Percentiles rank a stretch among this genome's conserved stretches.
phyloP scores from a whole-genome alignment of 2,888 invertebrate species.

The Drosophila antonietae region DNA sequence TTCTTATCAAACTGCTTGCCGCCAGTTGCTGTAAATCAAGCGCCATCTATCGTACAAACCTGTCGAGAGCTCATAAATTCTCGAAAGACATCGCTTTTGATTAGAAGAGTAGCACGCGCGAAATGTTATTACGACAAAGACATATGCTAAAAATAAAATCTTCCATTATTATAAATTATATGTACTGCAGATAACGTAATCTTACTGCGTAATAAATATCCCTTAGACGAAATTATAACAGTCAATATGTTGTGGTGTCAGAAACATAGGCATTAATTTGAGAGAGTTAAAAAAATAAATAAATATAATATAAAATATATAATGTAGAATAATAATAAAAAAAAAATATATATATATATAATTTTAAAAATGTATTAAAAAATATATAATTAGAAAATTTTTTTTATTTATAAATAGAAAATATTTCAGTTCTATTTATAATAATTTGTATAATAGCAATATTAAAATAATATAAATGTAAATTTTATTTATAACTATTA shows the following conservation, averaged over 20 bases:
- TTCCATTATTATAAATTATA: neutral
- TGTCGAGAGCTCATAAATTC: constrained; percentile 2
- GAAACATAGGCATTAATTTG: neutral
- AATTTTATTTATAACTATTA: too few species aligned
- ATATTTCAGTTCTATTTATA: too few species aligned
- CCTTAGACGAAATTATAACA: neutral
- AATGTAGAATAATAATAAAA: neutral
- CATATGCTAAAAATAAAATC: neutral
- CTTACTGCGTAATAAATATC: neutral
- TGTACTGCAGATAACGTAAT: neutral
- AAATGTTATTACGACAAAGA: neutral
- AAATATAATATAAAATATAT: neutral
- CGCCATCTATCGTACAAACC: constrained; percentile 1
- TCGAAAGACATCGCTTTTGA: neutral
- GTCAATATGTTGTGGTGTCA: neutral
- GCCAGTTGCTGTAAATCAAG: neutral
- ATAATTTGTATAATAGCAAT: too few species aligned
- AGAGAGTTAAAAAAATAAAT: neutral
- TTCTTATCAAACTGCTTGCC: neutral
- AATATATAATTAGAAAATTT: too few species aligned
- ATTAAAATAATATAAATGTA: neutral
- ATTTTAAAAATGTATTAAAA: too few species aligned
- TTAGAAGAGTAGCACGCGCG: neutral
- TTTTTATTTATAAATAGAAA: too few species aligned
- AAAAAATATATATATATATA: neutral